phyloP scores from a whole-genome alignment of 2,888 invertebrate genomes.

The Anticlea derivata region DNA sequence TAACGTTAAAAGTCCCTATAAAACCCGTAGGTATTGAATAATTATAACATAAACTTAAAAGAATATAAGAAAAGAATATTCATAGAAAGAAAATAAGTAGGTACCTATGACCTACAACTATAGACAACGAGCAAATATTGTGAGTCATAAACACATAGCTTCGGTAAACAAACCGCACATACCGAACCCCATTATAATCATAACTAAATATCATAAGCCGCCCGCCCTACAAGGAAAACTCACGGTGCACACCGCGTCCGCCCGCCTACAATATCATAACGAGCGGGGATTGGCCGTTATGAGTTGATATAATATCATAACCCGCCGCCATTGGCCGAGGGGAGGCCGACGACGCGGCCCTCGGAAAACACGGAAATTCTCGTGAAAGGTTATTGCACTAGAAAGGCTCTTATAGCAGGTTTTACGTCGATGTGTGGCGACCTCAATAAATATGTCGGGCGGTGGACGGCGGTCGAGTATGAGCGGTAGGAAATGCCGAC shows the following conservation, averaged over 20 bases:
- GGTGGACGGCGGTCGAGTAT: conserved; percentile 65
- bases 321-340: conserved; percentile 81
- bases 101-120: too few relatives aligned
- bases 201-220: conserved; percentile 79
- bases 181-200: conserved; percentile 72
- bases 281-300: conserved; percentile 80
- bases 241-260: conserved; percentile 55
- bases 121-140: too few relatives aligned
- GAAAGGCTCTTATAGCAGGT: conserved; percentile 44
- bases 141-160: conserved; percentile 35
- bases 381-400: conserved; percentile 72
- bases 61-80: too few relatives aligned
- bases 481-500: conserved; percentile 79
- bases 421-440: conserved; percentile 67
- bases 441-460: conserved; percentile 76
- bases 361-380: conserved; percentile 36
- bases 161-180: conserved; percentile 38
- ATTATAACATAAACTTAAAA: too few relatives aligned
- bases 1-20: too few relatives aligned
- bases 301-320: conserved; percentile 86
- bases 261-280: conserved; percentile 84
- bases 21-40: too few relatives aligned
- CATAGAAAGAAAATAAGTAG: too few relatives aligned
- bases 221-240: conserved; percentile 77
- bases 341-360: conserved; percentile 59